Conservation (phyloP, 1,140 invertebrate genomes). For the Eueides isabella region DNA sequence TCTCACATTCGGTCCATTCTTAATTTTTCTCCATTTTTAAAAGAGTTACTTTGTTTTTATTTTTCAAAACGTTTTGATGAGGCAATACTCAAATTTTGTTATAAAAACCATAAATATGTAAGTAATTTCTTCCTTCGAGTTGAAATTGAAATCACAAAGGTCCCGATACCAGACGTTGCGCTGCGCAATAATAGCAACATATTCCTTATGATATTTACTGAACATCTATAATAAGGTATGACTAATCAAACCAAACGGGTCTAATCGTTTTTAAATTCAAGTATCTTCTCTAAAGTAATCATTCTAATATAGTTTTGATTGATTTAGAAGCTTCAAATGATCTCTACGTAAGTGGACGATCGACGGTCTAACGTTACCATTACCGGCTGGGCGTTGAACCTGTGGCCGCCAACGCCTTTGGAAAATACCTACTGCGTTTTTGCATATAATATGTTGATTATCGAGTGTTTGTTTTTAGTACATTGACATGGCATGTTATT, state of each 20-base stretch:
- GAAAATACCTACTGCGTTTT: not conserved
- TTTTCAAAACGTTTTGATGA: too few species aligned
- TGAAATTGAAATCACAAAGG: too few species aligned
- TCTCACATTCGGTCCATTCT: too few species aligned
- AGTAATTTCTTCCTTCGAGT: too few species aligned
- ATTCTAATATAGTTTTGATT: constrained; percentile 27
- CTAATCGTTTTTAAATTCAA: constrained; percentile 13
- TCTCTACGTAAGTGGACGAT: constrained; percentile 9
- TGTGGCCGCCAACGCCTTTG: constrained; percentile 17
- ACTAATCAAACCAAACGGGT: not conserved
- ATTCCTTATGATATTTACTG: not conserved
- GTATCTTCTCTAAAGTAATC: not conserved
- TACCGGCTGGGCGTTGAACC: constrained; percentile 26
- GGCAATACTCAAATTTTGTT: too few species aligned
- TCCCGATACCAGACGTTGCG: too few species aligned
- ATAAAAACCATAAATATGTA: too few species aligned
- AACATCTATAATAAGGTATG: not conserved
- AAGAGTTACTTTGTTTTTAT: too few species aligned
- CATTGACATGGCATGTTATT: not conserved
- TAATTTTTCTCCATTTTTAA: too few species aligned
- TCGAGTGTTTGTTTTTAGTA: not conserved
- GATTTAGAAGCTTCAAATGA: constrained; percentile 15
- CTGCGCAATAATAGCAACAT: too few species aligned
- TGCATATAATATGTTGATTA: not conserved
- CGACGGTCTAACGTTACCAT: constrained; percentile 7